Conservation (phyloP, 2,888 invertebrate species). For the Sphinx pinastri region DNA sequence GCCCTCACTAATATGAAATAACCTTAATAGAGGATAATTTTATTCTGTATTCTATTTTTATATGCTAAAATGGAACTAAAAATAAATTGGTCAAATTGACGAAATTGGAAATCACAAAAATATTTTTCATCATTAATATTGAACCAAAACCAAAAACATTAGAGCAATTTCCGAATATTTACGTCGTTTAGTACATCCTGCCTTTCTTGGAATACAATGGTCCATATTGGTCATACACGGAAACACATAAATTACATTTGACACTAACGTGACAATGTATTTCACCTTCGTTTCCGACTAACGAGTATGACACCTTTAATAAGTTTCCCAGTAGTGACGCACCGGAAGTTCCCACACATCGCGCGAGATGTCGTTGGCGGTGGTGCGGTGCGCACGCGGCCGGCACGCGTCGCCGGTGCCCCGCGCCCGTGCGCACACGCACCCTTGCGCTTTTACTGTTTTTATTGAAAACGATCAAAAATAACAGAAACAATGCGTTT, state of each 20-base stretch:
- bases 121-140: neutral
- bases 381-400: constrained; percentile 58
- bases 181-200: neutral
- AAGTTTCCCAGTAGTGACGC: constrained; percentile 73
- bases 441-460: constrained; percentile 68
- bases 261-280: constrained; percentile 36
- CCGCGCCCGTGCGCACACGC: constrained; percentile 48
- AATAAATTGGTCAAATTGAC: neutral
- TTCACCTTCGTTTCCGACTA: constrained; percentile 38
- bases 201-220: neutral
- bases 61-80: neutral
- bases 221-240: constrained; percentile 32
- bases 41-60: neutral
- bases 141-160: neutral
- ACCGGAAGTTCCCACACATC: constrained; percentile 80
- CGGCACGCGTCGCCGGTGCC: no score
- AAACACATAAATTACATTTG: constrained; percentile 26
- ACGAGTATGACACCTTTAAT: constrained; percentile 53
- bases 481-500: constrained; percentile 74
- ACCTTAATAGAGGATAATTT: constrained; percentile 9
- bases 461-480: constrained; percentile 79
- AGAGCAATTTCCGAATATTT: neutral
- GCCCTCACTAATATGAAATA: neutral
- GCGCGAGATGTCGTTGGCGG: constrained; percentile 68
- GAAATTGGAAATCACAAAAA: neutral